A percentile compares a stretch with the other conserved stretches of the same genome.
Conservation (phyloP, 2,888 invertebrate genomes). For the Apoda limacodes region DNA sequence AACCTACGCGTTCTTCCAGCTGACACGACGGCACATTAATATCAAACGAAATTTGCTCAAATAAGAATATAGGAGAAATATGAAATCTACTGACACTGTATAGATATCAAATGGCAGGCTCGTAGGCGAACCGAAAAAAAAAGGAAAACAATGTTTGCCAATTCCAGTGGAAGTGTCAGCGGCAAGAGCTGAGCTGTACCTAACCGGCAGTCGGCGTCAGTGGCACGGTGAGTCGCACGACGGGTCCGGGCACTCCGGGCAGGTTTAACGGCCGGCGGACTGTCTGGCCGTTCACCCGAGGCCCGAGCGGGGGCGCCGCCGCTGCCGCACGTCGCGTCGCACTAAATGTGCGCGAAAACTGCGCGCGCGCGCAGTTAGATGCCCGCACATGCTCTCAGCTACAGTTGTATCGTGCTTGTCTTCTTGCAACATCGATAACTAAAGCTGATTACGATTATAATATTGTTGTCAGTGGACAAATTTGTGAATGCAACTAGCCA, state of each 20-base stretch:
- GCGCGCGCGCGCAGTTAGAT: conserved; percentile 60
- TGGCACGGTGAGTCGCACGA: conserved; percentile 36
- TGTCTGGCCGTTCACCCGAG: conserved; percentile 69
- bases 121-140: conserved; percentile 5
- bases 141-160: conserved; percentile 8
- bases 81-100: conserved; percentile 5
- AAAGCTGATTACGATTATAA: too few species aligned
- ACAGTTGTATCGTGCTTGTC: too few species aligned
- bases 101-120: conserved; percentile 5
- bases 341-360: conserved; percentile 56
- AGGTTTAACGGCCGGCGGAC: conserved; percentile 64
- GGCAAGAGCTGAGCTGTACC: too few species aligned
- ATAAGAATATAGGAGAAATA: conserved; percentile 11
- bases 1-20: too few species aligned
- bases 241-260: conserved; percentile 36
- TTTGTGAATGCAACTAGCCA: too few species aligned
- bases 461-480: too few species aligned
- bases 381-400: too few species aligned
- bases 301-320: conserved; percentile 53
- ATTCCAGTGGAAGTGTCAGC: conserved; percentile 15
- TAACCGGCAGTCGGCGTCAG: background rate
- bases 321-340: background rate
- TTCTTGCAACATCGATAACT: too few species aligned
- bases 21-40: too few species aligned
- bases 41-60: too few species aligned